Evolutionary conservation across 2,113 vertebrate genomes (phyloP).

Genomic region (Perognathus longimembris): DNA sequence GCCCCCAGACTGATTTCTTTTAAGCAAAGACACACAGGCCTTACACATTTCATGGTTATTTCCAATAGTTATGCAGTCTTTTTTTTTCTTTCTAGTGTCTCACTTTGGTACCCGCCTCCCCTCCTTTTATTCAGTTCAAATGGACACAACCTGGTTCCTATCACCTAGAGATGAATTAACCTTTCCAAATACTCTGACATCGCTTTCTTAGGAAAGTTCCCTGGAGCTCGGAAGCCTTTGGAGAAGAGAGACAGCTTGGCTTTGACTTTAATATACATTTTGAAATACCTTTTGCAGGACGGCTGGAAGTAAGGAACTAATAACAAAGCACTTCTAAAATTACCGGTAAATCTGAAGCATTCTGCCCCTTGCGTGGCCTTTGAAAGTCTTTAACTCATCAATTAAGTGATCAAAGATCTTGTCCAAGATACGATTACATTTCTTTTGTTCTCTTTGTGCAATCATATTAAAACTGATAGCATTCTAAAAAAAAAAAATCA

Average conservation of each 20-base stretch:
- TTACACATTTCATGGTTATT: slow-evolving; percentile 76
- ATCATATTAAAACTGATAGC: slow-evolving; percentile 78
- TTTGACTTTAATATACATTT: slow-evolving; percentile 79
- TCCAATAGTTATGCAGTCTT: slow-evolving; percentile 60
- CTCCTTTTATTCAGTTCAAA: slow-evolving; percentile 63
- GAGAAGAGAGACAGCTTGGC: slow-evolving; percentile 71
- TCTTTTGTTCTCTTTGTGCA: slow-evolving; percentile 75
- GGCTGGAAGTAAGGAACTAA: slow-evolving; percentile 80
- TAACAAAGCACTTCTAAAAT: slow-evolving; percentile 79
- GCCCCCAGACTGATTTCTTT: slow-evolving; percentile 69
- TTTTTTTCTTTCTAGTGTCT: slow-evolving; percentile 59
- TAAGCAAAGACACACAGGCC: slow-evolving; percentile 67
- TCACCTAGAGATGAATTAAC: slow-evolving; percentile 82
- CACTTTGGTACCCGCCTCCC: slow-evolving; percentile 48
- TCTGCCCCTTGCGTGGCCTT: slow-evolving; percentile 67
- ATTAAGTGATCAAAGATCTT: slow-evolving; percentile 84
- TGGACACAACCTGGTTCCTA: slow-evolving; percentile 79
- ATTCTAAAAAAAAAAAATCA: slow-evolving; percentile 67
- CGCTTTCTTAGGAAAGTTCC: slow-evolving; percentile 76
- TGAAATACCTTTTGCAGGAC: slow-evolving; percentile 77
- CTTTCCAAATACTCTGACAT: slow-evolving; percentile 80
- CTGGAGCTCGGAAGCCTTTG: slow-evolving; percentile 69
- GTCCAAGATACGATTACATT: slow-evolving; percentile 73
- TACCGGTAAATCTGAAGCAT: slow-evolving; percentile 80
- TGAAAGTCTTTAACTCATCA: slow-evolving; percentile 81